Conservation (phyloP, 2,888 invertebrate genomes). For the Notodonta dromedarius region DNA sequence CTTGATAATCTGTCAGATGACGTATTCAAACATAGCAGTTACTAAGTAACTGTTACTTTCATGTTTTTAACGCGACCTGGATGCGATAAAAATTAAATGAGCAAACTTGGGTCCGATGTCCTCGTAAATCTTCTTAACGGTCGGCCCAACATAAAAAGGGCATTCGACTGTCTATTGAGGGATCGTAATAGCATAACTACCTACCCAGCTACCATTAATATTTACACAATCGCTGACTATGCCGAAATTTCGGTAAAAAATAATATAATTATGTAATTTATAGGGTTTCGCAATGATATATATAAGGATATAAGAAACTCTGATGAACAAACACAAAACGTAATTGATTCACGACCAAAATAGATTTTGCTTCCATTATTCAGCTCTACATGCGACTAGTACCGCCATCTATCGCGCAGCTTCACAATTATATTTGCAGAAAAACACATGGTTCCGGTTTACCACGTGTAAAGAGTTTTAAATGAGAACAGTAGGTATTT, state of each 20-base stretch:
- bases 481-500: too few species aligned
- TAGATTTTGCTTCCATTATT: too few species aligned
- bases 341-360: too few species aligned
- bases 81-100: constrained; percentile 43
- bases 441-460: too few species aligned
- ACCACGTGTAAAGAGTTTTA: too few species aligned
- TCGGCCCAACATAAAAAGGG: constrained; percentile 49
- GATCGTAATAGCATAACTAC: constrained; percentile 31
- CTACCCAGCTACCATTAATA: constrained; percentile 14
- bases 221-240: constrained; percentile 24
- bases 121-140: constrained; percentile 55
- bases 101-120: constrained; percentile 32
- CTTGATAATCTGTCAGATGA: constrained; percentile 30
- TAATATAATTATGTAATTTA: too few species aligned
- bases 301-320: too few species aligned
- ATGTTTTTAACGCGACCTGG: constrained; percentile 31
- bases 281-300: too few species aligned
- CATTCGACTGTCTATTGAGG: constrained; percentile 47
- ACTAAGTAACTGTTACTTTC: constrained; percentile 21
- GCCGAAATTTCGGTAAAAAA: not conserved
- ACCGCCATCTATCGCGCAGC: constrained; percentile 6
- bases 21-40: constrained; percentile 16
- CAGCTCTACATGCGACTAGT: not conserved
- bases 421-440: not conserved
- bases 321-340: too few species aligned